Evolutionary conservation across 2,888 invertebrate species (phyloP), one percentile per base, ranked within the genome.

Genomic region (Nudaria mundana): DNA sequence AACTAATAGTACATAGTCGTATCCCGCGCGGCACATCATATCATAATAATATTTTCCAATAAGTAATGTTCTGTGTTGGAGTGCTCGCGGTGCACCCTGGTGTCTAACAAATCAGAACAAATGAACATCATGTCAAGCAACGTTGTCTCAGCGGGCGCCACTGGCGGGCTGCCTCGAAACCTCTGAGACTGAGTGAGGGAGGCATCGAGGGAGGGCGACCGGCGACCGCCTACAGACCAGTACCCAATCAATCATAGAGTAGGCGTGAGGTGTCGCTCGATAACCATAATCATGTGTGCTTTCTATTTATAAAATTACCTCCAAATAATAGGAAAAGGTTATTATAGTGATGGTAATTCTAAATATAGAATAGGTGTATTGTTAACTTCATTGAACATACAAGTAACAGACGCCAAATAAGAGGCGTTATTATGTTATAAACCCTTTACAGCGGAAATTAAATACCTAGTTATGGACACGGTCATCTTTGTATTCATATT

Each of bases 51-150:
- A 70, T 67, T 71, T 71, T 64, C 68, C 67, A 72, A 71, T 73
- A 74, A 64, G 71, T 72, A 71, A 74, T 70, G 66, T 67, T 62
- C 51, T 50, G 48, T 49, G 60, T 52, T 47, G 52, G 30, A 56
- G 56, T 56, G 61, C 33, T 38, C 56, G 63, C 60, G 56, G 55
- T 60, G 52, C 52, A 48, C 49, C 53, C 53, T 53, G 53, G 63
- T 71, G 70, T 75, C 68, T 68, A 74, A 78, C 76, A 81, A 81
- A 79, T 81, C 76, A 75, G 71, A 74, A 79, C 80, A 81, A 79
- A 79, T 78, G 75, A 77, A 71, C 76, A 72, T 63, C 67, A 68
- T 76, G 77, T 80, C 70, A 70, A 69, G 66, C 71, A 66, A 65
- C 66, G 64, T 63, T 61, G 75, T 73, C 79, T 71, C 76, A 66